Evolutionary conservation across 2,888 invertebrate genomes (phyloP).

Genomic region (Coronaproctus castanopsis): DNA sequence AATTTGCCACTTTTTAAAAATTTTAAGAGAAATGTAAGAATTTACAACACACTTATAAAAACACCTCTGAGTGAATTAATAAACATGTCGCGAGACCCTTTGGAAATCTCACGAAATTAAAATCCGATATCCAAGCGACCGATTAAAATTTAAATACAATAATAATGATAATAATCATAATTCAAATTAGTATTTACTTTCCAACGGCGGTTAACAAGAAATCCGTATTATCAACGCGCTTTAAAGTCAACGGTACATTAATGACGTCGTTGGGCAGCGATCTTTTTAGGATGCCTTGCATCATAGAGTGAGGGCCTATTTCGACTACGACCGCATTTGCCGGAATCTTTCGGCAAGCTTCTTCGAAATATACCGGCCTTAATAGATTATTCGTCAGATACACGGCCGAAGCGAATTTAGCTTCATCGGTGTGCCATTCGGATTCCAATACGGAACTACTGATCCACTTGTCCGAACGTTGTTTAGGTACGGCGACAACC

Average conservation of each 20-base stretch:
- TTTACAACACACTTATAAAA: too few species aligned
- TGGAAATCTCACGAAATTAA: too few species aligned
- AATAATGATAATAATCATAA: too few species aligned
- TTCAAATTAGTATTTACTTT: slow-evolving; percentile 37
- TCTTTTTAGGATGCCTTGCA: slow-evolving; percentile 38
- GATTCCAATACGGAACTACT: slow-evolving; percentile 40
- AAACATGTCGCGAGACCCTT: too few species aligned
- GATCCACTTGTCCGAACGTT: slow-evolving; percentile 38
- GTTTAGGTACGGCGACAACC: slow-evolving; percentile 29
- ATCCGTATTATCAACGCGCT: slow-evolving; percentile 30
- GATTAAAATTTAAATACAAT: too few species aligned
- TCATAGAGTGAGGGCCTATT: slow-evolving; percentile 38
- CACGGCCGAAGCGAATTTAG: slow-evolving; percentile 30
- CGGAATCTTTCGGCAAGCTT: slow-evolving; percentile 36
- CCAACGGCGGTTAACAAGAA: slow-evolving; percentile 41
- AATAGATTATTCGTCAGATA: slow-evolving; percentile 36
- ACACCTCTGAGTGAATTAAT: too few species aligned
- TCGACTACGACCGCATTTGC: slow-evolving; percentile 45
- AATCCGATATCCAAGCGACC: too few species aligned
- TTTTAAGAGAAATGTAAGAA: too few species aligned
- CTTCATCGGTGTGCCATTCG: slow-evolving; percentile 33
- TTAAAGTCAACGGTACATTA: slow-evolving; percentile 55
- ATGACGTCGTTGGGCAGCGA: slow-evolving; percentile 31
- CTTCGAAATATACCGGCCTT: slow-evolving; percentile 33
- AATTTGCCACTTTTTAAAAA: too few species aligned